Evolutionary conservation across 2,113 vertebrate species (phyloP).

Genomic region (Ancistrus triradiatus): DNA sequence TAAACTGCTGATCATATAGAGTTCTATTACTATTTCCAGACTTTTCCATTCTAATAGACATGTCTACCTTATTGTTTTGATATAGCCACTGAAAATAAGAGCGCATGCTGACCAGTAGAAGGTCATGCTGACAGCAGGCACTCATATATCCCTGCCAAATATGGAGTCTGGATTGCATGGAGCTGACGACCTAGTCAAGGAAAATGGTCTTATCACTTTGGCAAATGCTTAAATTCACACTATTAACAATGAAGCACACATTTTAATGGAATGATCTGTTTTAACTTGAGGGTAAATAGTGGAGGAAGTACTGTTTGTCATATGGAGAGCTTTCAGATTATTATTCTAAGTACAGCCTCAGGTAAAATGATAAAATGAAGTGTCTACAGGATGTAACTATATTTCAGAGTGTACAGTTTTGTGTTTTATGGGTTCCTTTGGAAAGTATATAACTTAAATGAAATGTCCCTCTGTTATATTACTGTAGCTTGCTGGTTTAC

Average conservation of each 20-base stretch:
- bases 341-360: neutral
- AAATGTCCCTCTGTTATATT: neutral
- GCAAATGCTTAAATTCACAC: neutral
- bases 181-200: neutral
- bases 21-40: neutral
- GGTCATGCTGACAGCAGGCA: neutral
- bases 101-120: neutral
- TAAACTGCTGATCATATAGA: neutral
- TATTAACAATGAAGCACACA: neutral
- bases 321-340: neutral
- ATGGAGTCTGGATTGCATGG: neutral
- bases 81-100: neutral
- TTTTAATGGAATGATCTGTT: neutral
- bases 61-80: neutral
- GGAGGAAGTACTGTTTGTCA: neutral
- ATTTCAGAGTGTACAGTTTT: slow-evolving; percentile 8
- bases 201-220: neutral
- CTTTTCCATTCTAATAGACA: neutral
- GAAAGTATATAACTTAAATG: neutral
- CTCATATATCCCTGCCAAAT: neutral
- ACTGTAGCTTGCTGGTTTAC: slow-evolving; percentile 7
- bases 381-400: neutral
- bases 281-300: neutral
- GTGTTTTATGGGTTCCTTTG: neutral
- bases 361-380: neutral